Evolutionary conservation across 2,888 invertebrate species (phyloP).

Genomic region (Augochlorella aurata): DNA sequence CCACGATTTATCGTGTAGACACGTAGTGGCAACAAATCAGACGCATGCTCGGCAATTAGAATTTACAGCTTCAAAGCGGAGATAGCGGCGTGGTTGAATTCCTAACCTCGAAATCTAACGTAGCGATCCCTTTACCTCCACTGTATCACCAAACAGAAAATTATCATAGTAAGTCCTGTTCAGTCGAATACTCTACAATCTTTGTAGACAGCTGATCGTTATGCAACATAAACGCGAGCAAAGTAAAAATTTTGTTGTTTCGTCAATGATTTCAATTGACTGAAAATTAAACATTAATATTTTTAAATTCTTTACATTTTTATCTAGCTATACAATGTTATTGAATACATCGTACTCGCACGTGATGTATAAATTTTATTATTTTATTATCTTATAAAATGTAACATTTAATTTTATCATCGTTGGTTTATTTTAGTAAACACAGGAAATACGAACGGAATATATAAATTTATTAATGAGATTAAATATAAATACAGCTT

Average conservation of each 20-base stretch:
- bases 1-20: conserved; percentile 13
- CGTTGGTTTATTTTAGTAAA: too few relatives aligned
- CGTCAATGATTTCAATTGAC: neutral
- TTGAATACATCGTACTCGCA: neutral
- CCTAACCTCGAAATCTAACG: neutral
- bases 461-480: too few relatives aligned
- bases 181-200: neutral
- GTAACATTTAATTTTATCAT: too few relatives aligned
- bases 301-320: too few relatives aligned
- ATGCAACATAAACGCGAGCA: too few relatives aligned
- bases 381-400: too few relatives aligned
- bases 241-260: too few relatives aligned
- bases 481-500: too few relatives aligned
- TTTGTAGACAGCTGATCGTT: neutral
- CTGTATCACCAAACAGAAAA: neutral
- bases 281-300: neutral
- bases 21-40: conserved; percentile 31
- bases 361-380: neutral
- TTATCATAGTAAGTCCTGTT: neutral
- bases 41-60: conserved; percentile 15
- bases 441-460: too few relatives aligned
- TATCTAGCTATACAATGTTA: neutral
- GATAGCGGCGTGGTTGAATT: conserved; percentile 10
- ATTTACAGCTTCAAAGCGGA: conserved; percentile 3
- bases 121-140: neutral